Evolutionary conservation across 2,888 invertebrate species (phyloP).

Genomic region (Ethmia dodecea): DNA sequence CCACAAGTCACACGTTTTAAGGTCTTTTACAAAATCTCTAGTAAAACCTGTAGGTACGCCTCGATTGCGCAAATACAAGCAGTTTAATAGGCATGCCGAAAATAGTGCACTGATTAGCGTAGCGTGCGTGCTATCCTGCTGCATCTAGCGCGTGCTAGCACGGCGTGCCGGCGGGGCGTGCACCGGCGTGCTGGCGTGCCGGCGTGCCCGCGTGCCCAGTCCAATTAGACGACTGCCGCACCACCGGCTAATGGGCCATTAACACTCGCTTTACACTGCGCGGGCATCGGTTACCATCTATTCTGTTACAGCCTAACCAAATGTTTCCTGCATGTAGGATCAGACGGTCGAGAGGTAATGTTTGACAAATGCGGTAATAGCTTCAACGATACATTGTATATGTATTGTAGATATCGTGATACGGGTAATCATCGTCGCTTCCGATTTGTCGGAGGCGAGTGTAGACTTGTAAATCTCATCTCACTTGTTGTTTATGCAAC

Average conservation of each 20-base stretch:
- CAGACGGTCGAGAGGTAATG: too few species aligned
- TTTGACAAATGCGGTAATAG: too few species aligned
- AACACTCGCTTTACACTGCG: slow-evolving; percentile 59
- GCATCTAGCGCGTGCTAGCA: slow-evolving; percentile 15
- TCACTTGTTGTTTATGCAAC: too few species aligned
- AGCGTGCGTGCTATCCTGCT: slow-evolving; percentile 39
- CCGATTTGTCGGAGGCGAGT: too few species aligned
- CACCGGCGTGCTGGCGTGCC: slow-evolving; percentile 32
- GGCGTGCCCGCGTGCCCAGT: slow-evolving; percentile 47
- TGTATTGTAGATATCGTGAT: too few species aligned
- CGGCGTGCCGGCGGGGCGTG: slow-evolving; percentile 29
- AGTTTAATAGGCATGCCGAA: slow-evolving; percentile 23
- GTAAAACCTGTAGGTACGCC: not conserved
- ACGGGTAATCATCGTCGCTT: too few species aligned
- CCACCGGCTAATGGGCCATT: slow-evolving; percentile 65
- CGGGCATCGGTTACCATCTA: slow-evolving; percentile 53
- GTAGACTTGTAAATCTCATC: too few species aligned
- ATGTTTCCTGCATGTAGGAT: too few species aligned
- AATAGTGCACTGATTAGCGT: slow-evolving; percentile 33
- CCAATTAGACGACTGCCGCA: slow-evolving; percentile 56
- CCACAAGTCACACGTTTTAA: too few species aligned
- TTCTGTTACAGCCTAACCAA: slow-evolving; percentile 8
- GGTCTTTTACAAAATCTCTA: too few species aligned
- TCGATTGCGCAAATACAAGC: not conserved
- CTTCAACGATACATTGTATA: too few species aligned